A percentile compares a stretch with the other conserved stretches of the same genome.
These are phyloP conservation scores for Horisme vitalbata DNA, from an alignment of 2,888 invertebrate genomes.

Conservation along the genomic window DNA sequence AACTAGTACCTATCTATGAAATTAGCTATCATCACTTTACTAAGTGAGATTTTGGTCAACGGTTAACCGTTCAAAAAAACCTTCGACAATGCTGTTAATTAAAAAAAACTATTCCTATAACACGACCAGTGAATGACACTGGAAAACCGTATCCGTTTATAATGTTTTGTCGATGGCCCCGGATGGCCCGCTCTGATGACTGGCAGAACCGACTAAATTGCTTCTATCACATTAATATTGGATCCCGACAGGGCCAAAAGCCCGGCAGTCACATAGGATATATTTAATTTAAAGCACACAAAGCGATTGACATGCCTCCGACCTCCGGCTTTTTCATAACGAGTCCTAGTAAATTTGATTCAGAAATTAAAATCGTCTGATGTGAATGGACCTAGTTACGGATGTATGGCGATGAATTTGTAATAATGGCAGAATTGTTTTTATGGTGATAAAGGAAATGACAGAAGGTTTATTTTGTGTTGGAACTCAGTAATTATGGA, in stretches of 20 bases:
- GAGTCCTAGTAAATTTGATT: conserved; percentile 59
- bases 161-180: conserved; percentile 46
- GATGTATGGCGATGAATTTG: conserved; percentile 45
- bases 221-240: conserved; percentile 65
- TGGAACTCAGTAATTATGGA: too few relatives aligned
- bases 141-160: conserved; percentile 46
- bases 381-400: conserved; percentile 50
- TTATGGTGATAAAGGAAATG: neutral
- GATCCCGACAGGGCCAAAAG: conserved; percentile 53
- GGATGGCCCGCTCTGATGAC: conserved; percentile 60
- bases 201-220: conserved; percentile 70
- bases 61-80: too few relatives aligned
- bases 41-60: too few relatives aligned
- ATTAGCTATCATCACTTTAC: too few relatives aligned
- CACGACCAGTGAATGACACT: conserved; percentile 50
- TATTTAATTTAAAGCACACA: conserved; percentile 79
- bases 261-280: conserved; percentile 58
- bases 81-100: conserved; percentile 39
- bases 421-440: conserved; percentile 27
- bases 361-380: conserved; percentile 49
- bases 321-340: conserved; percentile 63
- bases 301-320: conserved; percentile 73
- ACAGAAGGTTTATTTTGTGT: too few relatives aligned
- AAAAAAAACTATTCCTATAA: conserved; percentile 43
- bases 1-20: too few relatives aligned